Percentiles rank a stretch among this genome's conserved stretches.
phyloP scores from a whole-genome alignment of 92 coral and sea anemone species.

The Nematostella vectensis region DNA sequence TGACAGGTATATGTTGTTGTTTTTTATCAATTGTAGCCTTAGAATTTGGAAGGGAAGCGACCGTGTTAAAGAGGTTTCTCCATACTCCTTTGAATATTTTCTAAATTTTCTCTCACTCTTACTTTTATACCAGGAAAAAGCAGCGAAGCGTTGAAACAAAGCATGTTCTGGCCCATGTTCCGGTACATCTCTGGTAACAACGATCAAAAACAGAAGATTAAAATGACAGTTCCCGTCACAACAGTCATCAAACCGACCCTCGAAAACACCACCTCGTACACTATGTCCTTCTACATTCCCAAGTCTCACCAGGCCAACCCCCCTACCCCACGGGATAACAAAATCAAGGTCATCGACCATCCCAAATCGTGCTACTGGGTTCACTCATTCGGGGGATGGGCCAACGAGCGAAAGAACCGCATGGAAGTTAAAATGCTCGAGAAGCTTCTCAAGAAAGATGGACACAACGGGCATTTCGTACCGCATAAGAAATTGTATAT shows the following conservation, averaged over 20 bases:
- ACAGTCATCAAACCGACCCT: neutral
- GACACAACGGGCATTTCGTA: slow-evolving; percentile 6
- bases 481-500: slow-evolving; percentile 16
- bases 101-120: no score
- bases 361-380: slow-evolving; percentile 12
- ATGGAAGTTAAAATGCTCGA: slow-evolving; percentile 12
- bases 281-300: slow-evolving; percentile 44
- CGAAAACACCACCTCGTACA: neutral
- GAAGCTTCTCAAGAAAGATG: slow-evolving; percentile 21
- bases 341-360: slow-evolving; percentile 9
- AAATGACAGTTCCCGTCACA: slow-evolving; percentile 44
- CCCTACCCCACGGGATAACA: slow-evolving; percentile 16
- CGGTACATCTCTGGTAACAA: slow-evolving; percentile 35
- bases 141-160: no score
- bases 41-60: no score
- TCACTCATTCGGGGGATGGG: slow-evolving; percentile 31
- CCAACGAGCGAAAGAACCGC: slow-evolving; percentile 5
- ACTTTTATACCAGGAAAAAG: no score
- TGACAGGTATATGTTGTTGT: no score
- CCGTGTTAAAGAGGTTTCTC: no score
- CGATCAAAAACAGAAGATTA: slow-evolving; percentile 15
- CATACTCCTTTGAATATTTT: no score
- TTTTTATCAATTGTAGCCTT: no score
- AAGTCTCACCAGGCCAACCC: slow-evolving; percentile 10
- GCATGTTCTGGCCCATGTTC: slow-evolving; percentile 31